Evolutionary conservation across 2,888 invertebrate species (phyloP), one percentile per base, ranked within the genome.

Genomic region (Cryptus armator): DNA sequence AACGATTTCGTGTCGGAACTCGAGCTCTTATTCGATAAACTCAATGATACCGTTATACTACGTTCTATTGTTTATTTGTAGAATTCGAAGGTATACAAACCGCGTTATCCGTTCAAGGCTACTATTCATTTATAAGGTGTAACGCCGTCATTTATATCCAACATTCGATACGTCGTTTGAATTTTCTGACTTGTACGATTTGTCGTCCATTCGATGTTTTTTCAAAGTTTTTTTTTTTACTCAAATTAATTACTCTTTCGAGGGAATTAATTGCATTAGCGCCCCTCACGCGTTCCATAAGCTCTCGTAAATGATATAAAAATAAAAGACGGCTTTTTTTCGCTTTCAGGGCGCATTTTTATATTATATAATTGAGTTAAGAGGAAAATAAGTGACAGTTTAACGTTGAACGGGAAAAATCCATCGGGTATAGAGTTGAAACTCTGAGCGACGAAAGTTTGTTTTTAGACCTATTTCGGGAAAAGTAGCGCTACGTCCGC

Each of bases 1-100:
- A n/a, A 14, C 24, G 59, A 32, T 59, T 12, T 32, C 59, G 59
- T 59, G 59, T 59, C 59, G 59, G 29, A 59, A 32, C 29, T 29
- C 32, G 59, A 59, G 59, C 29, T 32, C 59, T n/a, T 14, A 29
- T 59, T 32, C 29, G 59, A 59, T 29, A 14, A 32, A 59, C 14
- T 59, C 29, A 14, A 59, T 32, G 59, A 32, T 14, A 59, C 32
- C 59, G 59, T 59, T 32, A 32, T n/a, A 32, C 29, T 32, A 59
- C 24, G 24, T 14, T 14, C 4, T 59, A n/a, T 14, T 59, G 59
- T 59, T 59, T 59, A 59, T 59, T 32, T 24, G 59, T 29, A 29
- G 32, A 59, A 24, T 59, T 12, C 24, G 59, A 29, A 5, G 29
- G 56, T 56, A 56, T 12, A 56, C 56, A 56, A 59, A 59, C 29